Evolutionary conservation across 2,888 invertebrate genomes (phyloP), one percentile per base, ranked within the genome.

Genomic region (Scelioninae gen. 1): DNA sequence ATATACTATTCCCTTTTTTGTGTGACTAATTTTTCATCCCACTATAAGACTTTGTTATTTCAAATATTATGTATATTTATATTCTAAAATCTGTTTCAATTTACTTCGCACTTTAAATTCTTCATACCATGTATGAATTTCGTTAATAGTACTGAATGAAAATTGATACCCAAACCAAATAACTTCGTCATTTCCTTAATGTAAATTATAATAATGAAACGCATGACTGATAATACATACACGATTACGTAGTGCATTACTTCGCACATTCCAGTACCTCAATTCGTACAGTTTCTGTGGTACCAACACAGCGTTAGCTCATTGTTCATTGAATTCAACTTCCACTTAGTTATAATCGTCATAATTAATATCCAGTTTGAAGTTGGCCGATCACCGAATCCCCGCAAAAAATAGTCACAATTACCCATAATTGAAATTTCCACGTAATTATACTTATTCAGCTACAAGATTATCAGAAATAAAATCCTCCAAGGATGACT

Each of bases 121-220:
- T 8, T 60, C 11, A 15, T 60, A 38, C 9, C 7, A 23, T 15
- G 49, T 47, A 32, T n/a, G n/a, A 40, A 38, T 13, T 43, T 9
- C 40, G 43, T 10, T 51, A 32, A 49, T 47, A 29, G 31, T 66
- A 72, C 65, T 45, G 74, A 68, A 62, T 68, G 68, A 74, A 68
- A 74, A 80, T 74, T 80, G 62, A 68, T 62, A 47, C 49, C 47
- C 32, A 16, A 47, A 23, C 60, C 43, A 63, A 75, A 65, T 69
- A 81, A 81, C 75, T 56, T 47, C 74, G 80, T 75, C 74, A 81
- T 75, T 80, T 74, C 74, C 80, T 80, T 32, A 51, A 53, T 55
- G 79, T 55, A 74, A 80, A 81, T 81, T 75, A 75, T 75, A 69
- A 65, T 63, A 69, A 65, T 63, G 80, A 63, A 75, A 81, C 53